Base-by-base conservation (phyloP, 1,140 invertebrate genomes). In the Epicauta chinensis region DNA sequence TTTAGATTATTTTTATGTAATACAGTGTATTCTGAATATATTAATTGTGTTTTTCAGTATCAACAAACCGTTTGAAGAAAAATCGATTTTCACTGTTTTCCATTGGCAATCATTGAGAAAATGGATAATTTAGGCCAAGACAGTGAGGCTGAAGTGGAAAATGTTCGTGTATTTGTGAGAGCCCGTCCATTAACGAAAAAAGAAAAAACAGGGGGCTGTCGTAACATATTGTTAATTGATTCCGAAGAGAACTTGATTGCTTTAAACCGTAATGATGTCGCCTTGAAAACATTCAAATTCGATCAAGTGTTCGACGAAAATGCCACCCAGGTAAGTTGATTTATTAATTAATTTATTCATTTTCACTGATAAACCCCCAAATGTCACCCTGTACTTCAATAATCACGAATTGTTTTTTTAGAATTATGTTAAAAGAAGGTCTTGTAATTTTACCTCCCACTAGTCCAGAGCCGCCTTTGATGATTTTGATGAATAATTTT, bases 231-330 rank as follows among this genome's bases (percentile, higher is more conserved):
- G 6, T 74, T 78, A 5, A 82, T 91, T 37, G 89, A 95, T 72
- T 72, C 79, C 16, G 74, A 88, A 16, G 83, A 89, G 68, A 82
- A 83, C 55, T 80, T 84, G 36, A 77, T 90, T 2, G 81, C 78
- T 17, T 81, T 93, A n/a, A 78, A 79, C n/a, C 87, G 90, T 73
- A 80, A 80, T 51, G 80, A 81, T 64, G 78, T 79, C 5, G 74
- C 75, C 1, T 82, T 83, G 60, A 85, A 86, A 35, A 83, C 86
- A 1, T 97, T 96, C 71, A 91, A 90, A 9, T 97, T 94, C 68
- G 93, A 97, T 76, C 84, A 93, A 31, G 90, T 96, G 12, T 97
- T 93, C 74, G 89, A 89, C 65, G 80, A 78, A 57, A 81, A 83
- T 65, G 89, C 93, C 7, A 87, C 82, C 53, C 97, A 98, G 75